These are phyloP conservation scores for Callimorpha dominula DNA, from an alignment of 2,888 invertebrate species.

Conservation along the genomic window DNA sequence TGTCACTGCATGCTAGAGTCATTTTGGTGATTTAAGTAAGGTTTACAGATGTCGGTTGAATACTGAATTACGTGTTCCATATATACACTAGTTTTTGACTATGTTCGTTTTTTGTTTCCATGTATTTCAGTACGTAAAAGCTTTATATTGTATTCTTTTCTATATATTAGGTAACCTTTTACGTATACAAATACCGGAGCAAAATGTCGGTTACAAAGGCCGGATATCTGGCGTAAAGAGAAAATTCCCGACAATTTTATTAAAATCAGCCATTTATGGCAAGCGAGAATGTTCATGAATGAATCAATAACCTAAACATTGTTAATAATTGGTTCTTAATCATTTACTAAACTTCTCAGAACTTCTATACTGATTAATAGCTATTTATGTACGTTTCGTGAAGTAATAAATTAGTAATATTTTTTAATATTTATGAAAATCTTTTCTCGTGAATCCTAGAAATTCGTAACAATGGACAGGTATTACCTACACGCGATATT, in stretches of 20 bases:
- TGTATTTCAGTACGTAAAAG: background rate
- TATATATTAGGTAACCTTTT: constrained; percentile 1
- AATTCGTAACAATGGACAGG: too few relatives aligned
- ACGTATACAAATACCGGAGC: background rate
- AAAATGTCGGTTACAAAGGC: constrained; percentile 1
- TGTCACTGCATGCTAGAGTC: too few relatives aligned
- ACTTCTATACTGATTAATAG: background rate
- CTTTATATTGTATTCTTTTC: background rate
- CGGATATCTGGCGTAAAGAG: constrained; percentile 21
- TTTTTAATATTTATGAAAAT: too few relatives aligned
- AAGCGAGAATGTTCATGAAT: background rate
- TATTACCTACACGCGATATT: too few relatives aligned
- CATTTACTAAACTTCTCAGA: background rate
- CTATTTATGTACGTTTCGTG: constrained; percentile 2
- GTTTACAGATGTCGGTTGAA: background rate
- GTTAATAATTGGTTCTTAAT: background rate
- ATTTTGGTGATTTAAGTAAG: too few relatives aligned
- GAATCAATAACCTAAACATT: constrained; percentile 4
- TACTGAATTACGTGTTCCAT: background rate
- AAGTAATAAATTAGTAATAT: background rate
- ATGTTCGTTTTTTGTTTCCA: background rate
- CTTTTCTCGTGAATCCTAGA: too few relatives aligned
- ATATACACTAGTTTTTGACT: background rate
- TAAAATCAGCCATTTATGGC: constrained; percentile 8
- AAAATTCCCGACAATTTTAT: constrained; percentile 16